Conservation (phyloP, 2,113 vertebrate species). For the Labrus mixtus region DNA sequence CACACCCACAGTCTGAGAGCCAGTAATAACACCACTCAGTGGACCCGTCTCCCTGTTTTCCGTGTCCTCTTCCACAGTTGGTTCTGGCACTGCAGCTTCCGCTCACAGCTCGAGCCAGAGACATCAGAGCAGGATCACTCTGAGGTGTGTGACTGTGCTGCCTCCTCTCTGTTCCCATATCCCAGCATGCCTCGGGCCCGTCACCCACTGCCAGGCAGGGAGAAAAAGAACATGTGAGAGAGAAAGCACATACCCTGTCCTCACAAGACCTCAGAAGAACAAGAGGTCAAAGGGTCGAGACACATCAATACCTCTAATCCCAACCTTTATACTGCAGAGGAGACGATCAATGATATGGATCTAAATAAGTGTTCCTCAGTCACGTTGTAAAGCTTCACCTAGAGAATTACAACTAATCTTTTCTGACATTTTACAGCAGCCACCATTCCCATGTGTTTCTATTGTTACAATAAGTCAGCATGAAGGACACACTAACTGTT, state of each 20-base stretch:
- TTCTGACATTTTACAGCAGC: slow-evolving; percentile 12
- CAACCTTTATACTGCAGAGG: slow-evolving; percentile 1
- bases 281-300: slow-evolving; percentile 51
- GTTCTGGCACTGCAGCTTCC: slow-evolving; percentile 79
- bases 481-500: background rate
- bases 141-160: slow-evolving; percentile 57
- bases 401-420: background rate
- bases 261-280: background rate
- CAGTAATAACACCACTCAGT: slow-evolving; percentile 78
- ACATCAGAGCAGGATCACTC: slow-evolving; percentile 60
- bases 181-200: slow-evolving; percentile 45
- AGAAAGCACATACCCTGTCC: slow-evolving; percentile 2
- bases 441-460: background rate
- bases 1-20: slow-evolving; percentile 44
- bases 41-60: slow-evolving; percentile 63
- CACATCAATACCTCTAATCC: slow-evolving; percentile 40
- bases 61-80: slow-evolving; percentile 73
- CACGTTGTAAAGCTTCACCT: background rate
- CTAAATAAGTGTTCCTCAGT: slow-evolving; percentile 16
- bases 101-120: slow-evolving; percentile 63
- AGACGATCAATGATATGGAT: slow-evolving; percentile 58
- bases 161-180: slow-evolving; percentile 69
- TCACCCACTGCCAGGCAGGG: slow-evolving; percentile 14
- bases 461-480: background rate
- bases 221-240: background rate